Evolutionary conservation across 2,888 invertebrate species (phyloP), one percentile per base, ranked within the genome.

Genomic region (Erebia palarica): DNA sequence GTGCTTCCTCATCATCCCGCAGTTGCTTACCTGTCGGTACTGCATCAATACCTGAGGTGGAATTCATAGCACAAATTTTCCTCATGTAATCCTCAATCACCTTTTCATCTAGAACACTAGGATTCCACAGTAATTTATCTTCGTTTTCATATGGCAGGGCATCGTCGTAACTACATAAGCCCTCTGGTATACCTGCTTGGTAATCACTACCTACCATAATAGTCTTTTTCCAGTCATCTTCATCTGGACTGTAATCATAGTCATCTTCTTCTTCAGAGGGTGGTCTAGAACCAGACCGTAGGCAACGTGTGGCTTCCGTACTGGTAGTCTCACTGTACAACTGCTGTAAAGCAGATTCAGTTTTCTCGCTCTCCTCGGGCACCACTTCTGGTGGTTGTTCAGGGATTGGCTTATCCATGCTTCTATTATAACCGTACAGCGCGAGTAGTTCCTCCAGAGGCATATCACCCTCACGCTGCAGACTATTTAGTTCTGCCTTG

Each of bases 191-290:
- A 69, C 95, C 95, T 3, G 99, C 99, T 93, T 99, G 99, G 86
- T 96, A 99, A 83, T 98, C 97, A 76, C 96, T 96, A 18, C 99
- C 99, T 42, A 99, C 98, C 97, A 98, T 98, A 76, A 99, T 98
- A 27, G 97, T 98, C 94, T 98, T 98, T 87, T 97, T 96, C 96
- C 97, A 97, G 78, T 97, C 97, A 80, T 97, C 97, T 83, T 97
- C 97, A 83, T 97, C 97, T 0, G 96, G 96, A 82, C 96, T 96
- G 81, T 97, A 97, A 82, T 96, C 96, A 81, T 95, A 96, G 80
- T 97, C 97, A 78, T 97, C 97, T 79, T 97, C 97, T 79, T 96
- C 97, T 80, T 97, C 97, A 77, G 96, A 97, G 75, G 95, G 96
- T 0, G 96, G 96, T 77, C 96, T 90, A 0, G 96, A 96, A 57